Conservation (phyloP, 2,797 vertebrate genomes). For the Notamacropus eugenii region DNA sequence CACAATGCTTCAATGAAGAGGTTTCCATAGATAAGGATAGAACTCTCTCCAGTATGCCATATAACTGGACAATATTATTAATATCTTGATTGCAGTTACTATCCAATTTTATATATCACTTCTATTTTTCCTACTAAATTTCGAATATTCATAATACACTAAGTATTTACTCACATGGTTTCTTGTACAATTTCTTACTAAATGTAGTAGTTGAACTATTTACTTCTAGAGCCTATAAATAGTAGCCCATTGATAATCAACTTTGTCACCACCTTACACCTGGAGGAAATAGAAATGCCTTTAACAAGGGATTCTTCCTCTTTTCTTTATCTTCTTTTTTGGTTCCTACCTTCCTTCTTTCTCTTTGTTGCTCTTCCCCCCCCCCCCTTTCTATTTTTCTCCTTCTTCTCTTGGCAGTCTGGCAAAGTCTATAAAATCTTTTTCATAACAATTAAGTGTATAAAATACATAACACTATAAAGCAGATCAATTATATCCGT, state of each 20-base stretch:
- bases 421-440: no score
- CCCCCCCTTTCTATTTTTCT: no score
- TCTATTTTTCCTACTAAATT: background rate
- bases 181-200: background rate
- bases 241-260: constrained; percentile 3
- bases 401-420: no score
- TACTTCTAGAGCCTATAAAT: background rate
- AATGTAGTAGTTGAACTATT: background rate
- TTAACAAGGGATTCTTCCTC: no score
- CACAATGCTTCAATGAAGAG: background rate
- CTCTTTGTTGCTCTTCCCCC: no score
- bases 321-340: background rate
- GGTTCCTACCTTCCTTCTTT: no score
- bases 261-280: background rate
- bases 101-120: background rate
- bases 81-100: no score
- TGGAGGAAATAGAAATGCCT: no score
- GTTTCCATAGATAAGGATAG: background rate
- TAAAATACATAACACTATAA: no score
- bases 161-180: background rate
- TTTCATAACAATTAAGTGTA: no score
- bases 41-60: background rate
- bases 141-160: background rate
- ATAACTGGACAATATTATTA: background rate
- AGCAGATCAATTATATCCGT: no score